phyloP scores from a whole-genome alignment of 2,113 vertebrate genomes.

The Cyanoderma ruficeps region DNA sequence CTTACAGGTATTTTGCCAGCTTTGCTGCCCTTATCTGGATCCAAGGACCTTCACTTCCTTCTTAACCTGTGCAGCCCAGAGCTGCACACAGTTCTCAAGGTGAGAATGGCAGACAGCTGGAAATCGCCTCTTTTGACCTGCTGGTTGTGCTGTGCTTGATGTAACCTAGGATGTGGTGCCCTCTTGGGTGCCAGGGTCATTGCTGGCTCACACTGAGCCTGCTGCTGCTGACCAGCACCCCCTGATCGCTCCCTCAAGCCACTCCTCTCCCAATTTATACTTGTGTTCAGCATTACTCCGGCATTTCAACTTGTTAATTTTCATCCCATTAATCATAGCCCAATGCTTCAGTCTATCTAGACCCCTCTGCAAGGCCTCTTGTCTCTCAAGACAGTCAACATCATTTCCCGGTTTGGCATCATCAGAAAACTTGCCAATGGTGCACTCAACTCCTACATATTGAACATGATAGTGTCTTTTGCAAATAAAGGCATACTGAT shows the following conservation, averaged over 20 bases:
- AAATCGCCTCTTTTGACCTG: not conserved
- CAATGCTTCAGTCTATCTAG: not conserved
- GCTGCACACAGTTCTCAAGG: not conserved
- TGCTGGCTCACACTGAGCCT: not conserved
- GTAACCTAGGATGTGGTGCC: not conserved
- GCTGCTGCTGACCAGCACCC: not conserved
- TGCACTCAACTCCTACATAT: not conserved
- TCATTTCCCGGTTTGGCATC: not conserved
- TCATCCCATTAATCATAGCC: not conserved
- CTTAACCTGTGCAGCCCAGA: not conserved
- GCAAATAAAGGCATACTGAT: not conserved
- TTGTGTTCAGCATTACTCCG: rapidly evolving
- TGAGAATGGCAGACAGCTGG: not conserved
- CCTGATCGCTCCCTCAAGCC: not conserved
- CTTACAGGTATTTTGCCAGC: not conserved
- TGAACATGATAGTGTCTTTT: not conserved
- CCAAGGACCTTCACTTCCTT: not conserved
- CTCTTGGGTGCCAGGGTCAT: not conserved
- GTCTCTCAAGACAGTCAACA: not conserved
- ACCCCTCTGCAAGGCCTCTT: not conserved
- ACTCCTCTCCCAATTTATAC: not conserved
- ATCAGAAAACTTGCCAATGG: not conserved
- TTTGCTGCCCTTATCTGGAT: not conserved
- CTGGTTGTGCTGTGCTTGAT: not conserved
- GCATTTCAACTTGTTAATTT: not conserved